Base-by-base conservation (phyloP, 2,113 vertebrate species). In the Ictidomys tridecemlineatus region DNA sequence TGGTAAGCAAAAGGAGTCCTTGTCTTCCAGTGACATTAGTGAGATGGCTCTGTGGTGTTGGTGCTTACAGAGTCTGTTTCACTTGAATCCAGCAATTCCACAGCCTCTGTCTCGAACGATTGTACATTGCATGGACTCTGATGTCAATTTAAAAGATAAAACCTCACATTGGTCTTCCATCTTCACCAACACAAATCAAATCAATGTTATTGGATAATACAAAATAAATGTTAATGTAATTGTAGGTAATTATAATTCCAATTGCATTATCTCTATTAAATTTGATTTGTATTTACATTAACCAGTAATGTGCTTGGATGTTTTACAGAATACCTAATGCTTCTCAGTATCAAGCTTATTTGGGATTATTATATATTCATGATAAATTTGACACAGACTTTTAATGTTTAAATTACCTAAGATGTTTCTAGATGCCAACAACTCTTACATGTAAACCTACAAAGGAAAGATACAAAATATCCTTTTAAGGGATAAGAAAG, bases 181-280 rank as follows among this genome's bases (percentile, higher is more conserved):
- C 56, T 51, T 95, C 7, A 90, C 3, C 84, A 88, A 34, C 37
- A 30, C 51, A 82, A 79, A 89, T 56, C 53, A 89, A 78, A 87
- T 83, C 8, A 34, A n/a, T 79, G 8, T n/a, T 61, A 32, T 28
- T 9, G 4, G 22, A 22, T 78, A 95, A 89, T 42, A 17, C 32
- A 56, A 97, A 93, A 58, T 39, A 93, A 94, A 84, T 34, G 48
- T 70, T 61, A 78, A 89, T n/a, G 8, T 8, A 88, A 74, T n/a
- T 48, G 22, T 74, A 51, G 53, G 12, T 85, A 89, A 85, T 89
- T 93, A 37, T 42, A 80, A 93, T 89, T 96, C 28, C 22, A 92
- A 70, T 87, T 45, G 8, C n/a, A 90, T 86, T 51, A 37, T 72
- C 4, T 1, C 37, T 48, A 42, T 74, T 87, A 84, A 85, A 86